Percentiles rank a stretch among this genome's conserved stretches.
Conservation (phyloP, 2,888 invertebrate genomes). For the Trissolcus japonicus region DNA sequence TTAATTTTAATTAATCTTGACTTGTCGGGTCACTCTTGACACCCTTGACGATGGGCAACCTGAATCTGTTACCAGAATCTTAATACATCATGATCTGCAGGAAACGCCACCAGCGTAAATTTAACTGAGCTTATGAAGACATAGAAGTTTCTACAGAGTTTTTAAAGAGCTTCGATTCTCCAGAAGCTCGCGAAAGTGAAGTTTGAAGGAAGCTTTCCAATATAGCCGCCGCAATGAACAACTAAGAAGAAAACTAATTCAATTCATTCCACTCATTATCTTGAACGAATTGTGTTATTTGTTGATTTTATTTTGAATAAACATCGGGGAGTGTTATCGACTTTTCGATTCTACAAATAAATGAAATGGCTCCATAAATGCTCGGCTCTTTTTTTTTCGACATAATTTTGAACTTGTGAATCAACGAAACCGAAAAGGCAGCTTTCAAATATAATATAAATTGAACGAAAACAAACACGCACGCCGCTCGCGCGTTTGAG, state of each 20-base stretch:
- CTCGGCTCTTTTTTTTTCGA: too few species aligned
- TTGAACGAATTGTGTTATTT: neutral
- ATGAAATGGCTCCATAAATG: too few species aligned
- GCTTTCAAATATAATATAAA: too few species aligned
- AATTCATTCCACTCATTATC: constrained; percentile 33
- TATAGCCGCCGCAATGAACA: constrained; percentile 30
- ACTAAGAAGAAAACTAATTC: constrained; percentile 41
- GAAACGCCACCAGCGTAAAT: constrained; percentile 34
- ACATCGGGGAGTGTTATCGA: too few species aligned
- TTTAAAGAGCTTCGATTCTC: constrained; percentile 31
- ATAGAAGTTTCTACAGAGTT: constrained; percentile 38
- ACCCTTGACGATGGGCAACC: too few species aligned
- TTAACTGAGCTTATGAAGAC: constrained; percentile 33
- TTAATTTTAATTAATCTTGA: too few species aligned
- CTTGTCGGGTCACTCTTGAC: too few species aligned
- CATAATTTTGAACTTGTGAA: too few species aligned
- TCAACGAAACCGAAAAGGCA: too few species aligned
- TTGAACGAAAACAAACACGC: too few species aligned
- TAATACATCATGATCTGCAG: constrained; percentile 18
- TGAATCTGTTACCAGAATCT: neutral
- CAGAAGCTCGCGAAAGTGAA: constrained; percentile 41
- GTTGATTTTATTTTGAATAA: neutral
- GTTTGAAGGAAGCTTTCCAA: constrained; percentile 36
- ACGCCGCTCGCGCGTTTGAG: too few species aligned
- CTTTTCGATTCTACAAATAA: too few species aligned